A percentile compares a stretch with the other conserved stretches of the same genome.
phyloP scores from a whole-genome alignment of 37 sponge, comb jelly and placozoan species.

The Spongilla lacustris region DNA sequence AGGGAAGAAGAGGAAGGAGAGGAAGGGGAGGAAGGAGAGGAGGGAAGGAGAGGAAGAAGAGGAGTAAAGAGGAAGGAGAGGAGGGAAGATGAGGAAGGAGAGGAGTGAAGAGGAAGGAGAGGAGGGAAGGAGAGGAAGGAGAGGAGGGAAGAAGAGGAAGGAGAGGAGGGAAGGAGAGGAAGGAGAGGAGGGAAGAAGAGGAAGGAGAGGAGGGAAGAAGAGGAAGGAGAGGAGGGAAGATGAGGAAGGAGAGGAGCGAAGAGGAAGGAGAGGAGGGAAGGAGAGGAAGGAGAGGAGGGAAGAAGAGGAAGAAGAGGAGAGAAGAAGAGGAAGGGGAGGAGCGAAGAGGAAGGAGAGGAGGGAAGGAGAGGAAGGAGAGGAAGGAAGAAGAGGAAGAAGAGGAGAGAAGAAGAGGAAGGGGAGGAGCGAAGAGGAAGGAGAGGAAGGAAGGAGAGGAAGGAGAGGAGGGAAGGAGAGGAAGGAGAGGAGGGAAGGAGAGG shows the following conservation, averaged over 20 bases:
- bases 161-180: not conserved
- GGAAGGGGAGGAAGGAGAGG: not conserved
- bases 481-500: not conserved
- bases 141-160: not conserved
- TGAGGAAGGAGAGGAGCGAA: no score
- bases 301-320: no score
- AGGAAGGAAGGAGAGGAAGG: not conserved
- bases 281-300: not conserved
- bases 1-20: no score
- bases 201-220: not conserved
- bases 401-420: not conserved
- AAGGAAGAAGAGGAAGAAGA: no score
- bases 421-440: not conserved
- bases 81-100: not conserved
- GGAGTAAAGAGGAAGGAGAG: not conserved
- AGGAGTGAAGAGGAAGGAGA: no score
- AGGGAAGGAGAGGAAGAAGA: no score
- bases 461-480: not conserved
- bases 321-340: not conserved
- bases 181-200: not conserved
- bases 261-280: not conserved
- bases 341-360: not conserved
- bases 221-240: not conserved
- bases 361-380: not conserved
- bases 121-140: not conserved